Percentiles rank a stretch among this genome's conserved stretches.
phyloP scores from a whole-genome alignment of 2,113 vertebrate genomes.

The Spheniscus mendiculus region DNA sequence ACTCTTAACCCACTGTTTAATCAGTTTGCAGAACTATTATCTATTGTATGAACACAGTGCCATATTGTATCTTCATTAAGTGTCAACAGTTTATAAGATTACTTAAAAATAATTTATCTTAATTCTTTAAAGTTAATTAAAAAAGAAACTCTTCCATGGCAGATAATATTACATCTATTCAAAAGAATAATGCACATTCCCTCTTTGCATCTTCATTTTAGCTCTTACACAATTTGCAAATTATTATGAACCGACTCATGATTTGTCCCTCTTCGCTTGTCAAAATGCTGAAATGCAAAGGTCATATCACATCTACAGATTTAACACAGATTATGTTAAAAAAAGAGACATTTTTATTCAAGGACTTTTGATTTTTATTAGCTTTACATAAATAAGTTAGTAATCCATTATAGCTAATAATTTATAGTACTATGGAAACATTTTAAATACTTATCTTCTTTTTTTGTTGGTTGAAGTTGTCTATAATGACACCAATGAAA shows the following conservation, averaged over 20 bases:
- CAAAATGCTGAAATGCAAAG: background rate
- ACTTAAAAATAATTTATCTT: background rate
- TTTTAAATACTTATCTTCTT: slow-evolving; percentile 96
- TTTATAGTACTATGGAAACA: background rate
- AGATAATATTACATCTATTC: background rate
- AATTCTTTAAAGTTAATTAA: background rate
- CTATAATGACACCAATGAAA: slow-evolving; percentile 98
- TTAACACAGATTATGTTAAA: background rate
- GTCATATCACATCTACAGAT: background rate
- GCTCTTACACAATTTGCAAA: background rate
- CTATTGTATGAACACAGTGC: background rate
- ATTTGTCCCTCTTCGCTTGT: background rate
- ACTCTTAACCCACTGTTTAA: background rate
- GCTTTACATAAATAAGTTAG: background rate
- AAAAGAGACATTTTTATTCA: background rate
- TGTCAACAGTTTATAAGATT: background rate
- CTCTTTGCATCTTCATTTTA: background rate
- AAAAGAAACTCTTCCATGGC: background rate
- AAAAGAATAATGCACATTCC: background rate
- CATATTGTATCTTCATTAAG: background rate
- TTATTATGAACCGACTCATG: background rate
- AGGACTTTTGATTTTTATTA: background rate
- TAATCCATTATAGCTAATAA: background rate
- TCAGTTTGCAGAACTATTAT: background rate
- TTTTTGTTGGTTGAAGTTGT: slow-evolving; percentile 99